Evolutionary conservation across 2,797 vertebrate species (phyloP).

Genomic region (Peromyscus attwateri): DNA sequence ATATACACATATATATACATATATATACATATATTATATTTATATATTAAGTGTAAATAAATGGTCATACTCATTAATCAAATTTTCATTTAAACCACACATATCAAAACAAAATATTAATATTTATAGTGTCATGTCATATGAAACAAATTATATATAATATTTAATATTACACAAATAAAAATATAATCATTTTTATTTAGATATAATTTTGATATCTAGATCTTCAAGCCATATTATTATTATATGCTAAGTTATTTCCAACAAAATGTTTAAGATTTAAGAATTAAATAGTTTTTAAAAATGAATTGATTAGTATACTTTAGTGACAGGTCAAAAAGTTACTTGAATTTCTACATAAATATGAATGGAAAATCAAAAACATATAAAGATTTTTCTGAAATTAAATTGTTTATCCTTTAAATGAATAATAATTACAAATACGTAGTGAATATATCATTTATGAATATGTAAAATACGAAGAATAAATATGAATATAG

Average conservation of each 20-base stretch:
- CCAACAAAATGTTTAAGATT: not conserved
- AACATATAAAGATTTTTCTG: not conserved
- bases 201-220: not conserved
- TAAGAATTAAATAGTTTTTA: not conserved
- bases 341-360: not conserved
- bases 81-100: not conserved
- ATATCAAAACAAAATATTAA: not conserved
- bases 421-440: not conserved
- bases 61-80: not conserved
- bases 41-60: not conserved
- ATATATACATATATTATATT: too few species aligned
- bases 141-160: not conserved
- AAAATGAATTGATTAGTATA: not conserved
- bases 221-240: not conserved
- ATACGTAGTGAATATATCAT: too few species aligned
- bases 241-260: not conserved
- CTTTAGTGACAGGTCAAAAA: not conserved
- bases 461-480: too few species aligned
- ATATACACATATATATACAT: too few species aligned
- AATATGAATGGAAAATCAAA: too few species aligned
- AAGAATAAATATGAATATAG: too few species aligned
- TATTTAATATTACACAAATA: not conserved
- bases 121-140: not conserved
- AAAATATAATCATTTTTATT: not conserved
- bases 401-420: not conserved